Conservation (phyloP, 2,113 vertebrate species). For the Pipra filicauda region DNA sequence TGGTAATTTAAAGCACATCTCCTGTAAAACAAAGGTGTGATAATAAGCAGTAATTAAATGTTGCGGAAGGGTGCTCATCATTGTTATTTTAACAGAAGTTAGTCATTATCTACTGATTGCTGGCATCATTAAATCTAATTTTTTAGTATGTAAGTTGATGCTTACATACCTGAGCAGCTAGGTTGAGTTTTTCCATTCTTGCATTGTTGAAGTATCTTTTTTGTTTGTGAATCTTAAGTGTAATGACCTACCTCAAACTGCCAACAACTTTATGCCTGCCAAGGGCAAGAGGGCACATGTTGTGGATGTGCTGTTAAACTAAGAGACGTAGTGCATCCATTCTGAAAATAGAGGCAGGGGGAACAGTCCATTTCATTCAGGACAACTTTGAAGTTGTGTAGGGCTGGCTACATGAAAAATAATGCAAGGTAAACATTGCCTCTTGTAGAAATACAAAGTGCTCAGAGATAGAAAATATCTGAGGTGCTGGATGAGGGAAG, state of each 20-base stretch:
- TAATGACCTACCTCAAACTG: neutral
- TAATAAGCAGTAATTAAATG: constrained; percentile 23
- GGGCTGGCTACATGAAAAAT: neutral
- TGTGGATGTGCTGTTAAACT: neutral
- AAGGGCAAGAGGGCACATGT: neutral
- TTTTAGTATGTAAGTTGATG: neutral
- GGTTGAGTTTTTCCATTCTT: neutral
- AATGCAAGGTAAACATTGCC: neutral
- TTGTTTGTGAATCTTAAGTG: neutral
- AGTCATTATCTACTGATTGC: constrained; percentile 12
- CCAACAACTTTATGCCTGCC: neutral
- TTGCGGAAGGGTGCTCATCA: neutral
- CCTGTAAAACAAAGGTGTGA: constrained; percentile 19
- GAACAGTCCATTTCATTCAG: neutral
- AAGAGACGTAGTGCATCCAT: neutral
- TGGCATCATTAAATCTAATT: neutral
- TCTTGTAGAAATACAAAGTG: neutral
- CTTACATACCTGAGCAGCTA: neutral
- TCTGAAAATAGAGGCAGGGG: neutral
- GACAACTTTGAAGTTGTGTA: neutral
- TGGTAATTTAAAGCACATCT: constrained; percentile 17
- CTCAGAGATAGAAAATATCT: neutral
- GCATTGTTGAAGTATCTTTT: neutral
- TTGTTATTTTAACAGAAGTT: constrained; percentile 22
- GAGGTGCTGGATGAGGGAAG: neutral